Base-by-base conservation (phyloP, 2,797 vertebrate genomes). In the Acanthornis magna region DNA sequence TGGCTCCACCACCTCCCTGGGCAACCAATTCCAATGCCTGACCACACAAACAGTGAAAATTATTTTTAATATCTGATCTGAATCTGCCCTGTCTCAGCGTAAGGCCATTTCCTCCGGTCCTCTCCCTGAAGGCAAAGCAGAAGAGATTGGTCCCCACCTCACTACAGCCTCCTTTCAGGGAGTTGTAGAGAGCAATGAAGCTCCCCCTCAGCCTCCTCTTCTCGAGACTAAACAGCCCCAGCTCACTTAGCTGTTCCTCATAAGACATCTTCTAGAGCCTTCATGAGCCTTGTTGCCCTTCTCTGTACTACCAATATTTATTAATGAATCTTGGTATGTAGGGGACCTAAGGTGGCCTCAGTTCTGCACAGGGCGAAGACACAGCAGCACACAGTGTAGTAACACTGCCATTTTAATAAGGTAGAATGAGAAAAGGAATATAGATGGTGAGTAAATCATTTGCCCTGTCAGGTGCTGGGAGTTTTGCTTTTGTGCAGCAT, bases 61-160 rank as follows among this genome's bases (percentile, higher is more conserved):
- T 43, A 14, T 62, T 34, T 67, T 36, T 29, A 14, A 29, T 50
- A 7, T 50, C 45, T 50, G 27, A 67, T 50, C 7, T 48, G 2
- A 36, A 29, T 67, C 13, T 50, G 5, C n/a, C 13, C 25, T 29
- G 4, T 48, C 17, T 67, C 65, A 48, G 45, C 9, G 48, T 40
- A 70, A 77, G 48, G 30, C 6, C 25, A 13, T 77, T 70, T 3
- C 25, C 21, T 48, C 34, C 48, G n/a, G 13, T 54, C 8, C n/a
- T 25, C 11, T 62, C 63, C 5, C 40, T 47, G 30, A 17, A 70
- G 40, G 25, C 16, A 5, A 11, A 34, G 25, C 27, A 23, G 40
- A 47, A 40, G 20, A 15, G 55, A 40, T 3, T 0, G 0, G n/a
- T 8, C 11, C 13, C 25, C 16, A 34, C 16, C 20, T 47, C 55